Conservation (phyloP, 2,888 invertebrate species). For the Orthonychiurus folsomi region DNA sequence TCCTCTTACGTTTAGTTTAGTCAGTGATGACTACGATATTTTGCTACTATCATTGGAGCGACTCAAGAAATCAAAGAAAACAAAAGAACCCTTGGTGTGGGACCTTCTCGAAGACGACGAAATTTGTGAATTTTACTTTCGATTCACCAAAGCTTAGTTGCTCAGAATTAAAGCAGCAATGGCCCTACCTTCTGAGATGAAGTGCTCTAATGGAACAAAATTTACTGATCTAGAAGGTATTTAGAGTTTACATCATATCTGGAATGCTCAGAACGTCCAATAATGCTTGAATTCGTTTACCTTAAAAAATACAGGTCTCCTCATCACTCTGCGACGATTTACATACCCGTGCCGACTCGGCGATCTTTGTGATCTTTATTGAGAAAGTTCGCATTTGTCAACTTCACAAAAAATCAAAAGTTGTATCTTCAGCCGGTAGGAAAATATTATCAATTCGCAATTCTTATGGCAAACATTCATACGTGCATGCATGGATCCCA, state of each 20-base stretch:
- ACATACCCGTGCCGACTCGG: conserved; percentile 11
- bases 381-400: conserved; percentile 2
- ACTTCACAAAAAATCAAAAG: too few species aligned
- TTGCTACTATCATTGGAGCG: too few species aligned
- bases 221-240: background rate
- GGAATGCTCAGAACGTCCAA: background rate
- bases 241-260: too few species aligned
- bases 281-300: background rate
- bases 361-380: conserved; percentile 7
- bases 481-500: too few species aligned
- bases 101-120: background rate
- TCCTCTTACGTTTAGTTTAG: too few species aligned
- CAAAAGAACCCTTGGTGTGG: too few species aligned
- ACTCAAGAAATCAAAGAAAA: too few species aligned
- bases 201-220: background rate
- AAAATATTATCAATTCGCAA: too few species aligned
- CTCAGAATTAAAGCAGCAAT: background rate
- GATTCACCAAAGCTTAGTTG: conserved; percentile 8
- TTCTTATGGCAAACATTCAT: too few species aligned
- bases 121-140: conserved; percentile 6
- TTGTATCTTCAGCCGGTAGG: too few species aligned
- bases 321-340: conserved; percentile 9
- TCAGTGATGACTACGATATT: too few species aligned
- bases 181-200: background rate
- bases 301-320: conserved; percentile 1